These are phyloP conservation scores for Craniophora ligustri DNA, from an alignment of 2,888 invertebrate species.

Conservation along the genomic window DNA sequence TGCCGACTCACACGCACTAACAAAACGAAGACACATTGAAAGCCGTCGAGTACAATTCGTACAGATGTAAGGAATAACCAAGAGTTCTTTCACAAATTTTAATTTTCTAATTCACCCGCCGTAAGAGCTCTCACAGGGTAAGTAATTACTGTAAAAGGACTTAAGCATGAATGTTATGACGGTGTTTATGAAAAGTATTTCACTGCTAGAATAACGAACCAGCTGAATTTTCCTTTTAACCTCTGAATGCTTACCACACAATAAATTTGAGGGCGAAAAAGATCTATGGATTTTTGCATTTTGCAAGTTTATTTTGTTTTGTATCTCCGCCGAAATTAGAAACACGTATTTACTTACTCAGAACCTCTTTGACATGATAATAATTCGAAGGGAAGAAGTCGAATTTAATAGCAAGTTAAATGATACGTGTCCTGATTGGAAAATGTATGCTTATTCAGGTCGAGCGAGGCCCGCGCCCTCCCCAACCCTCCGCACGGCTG, in stretches of 20 bases:
- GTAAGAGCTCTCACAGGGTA: constrained; percentile 63
- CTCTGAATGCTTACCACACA: constrained; percentile 81
- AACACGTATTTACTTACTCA: constrained; percentile 65
- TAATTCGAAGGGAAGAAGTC: constrained; percentile 87
- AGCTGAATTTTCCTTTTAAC: constrained; percentile 73
- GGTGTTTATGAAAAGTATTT: constrained; percentile 87
- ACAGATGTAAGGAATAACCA: constrained; percentile 75
- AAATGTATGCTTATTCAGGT: constrained; percentile 89
- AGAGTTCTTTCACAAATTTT: constrained; percentile 83
- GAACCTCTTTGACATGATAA: constrained; percentile 82
- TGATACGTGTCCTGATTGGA: constrained; percentile 89
- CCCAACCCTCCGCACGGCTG: constrained; percentile 83
- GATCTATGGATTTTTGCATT: constrained; percentile 64
- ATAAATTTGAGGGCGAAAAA: constrained; percentile 70
- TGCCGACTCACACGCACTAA: constrained; percentile 26
- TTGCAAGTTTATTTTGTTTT: constrained; percentile 42
- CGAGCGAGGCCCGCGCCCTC: constrained; percentile 73
- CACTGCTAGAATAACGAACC: constrained; percentile 71
- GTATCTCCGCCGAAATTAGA: constrained; percentile 59
- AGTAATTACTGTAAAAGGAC: constrained; percentile 88
- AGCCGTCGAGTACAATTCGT: constrained; percentile 48
- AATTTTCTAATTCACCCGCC: constrained; percentile 83
- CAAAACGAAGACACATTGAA: constrained; percentile 5
- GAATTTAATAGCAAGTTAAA: constrained; percentile 89
- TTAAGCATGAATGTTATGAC: constrained; percentile 87